Evolutionary conservation across 1,140 invertebrate genomes (phyloP), one percentile per base, ranked within the genome.

Genomic region (Coptotermes formosanus): DNA sequence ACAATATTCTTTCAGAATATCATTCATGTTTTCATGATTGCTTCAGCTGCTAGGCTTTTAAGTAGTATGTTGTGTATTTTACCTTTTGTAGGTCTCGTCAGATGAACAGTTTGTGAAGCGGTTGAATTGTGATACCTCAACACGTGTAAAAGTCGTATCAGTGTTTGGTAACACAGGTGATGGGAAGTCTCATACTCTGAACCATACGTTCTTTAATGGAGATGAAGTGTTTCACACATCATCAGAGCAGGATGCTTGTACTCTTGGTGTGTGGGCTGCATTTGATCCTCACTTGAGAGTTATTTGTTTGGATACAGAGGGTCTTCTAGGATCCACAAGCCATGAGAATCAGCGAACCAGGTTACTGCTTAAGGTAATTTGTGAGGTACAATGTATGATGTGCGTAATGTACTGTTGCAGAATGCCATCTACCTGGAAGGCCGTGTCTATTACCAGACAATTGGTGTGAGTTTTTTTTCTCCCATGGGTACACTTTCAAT

Each of bases 81-180:
- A 48, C 32, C 86, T 83, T 59, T 82, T 93, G 7, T 91, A 92
- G 88, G 92, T 94, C 7, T 89, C 91, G 0, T 92, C 88, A 84
- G 90, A 89, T 0, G 92, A 94, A 86, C 88, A 93, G 52, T 94
- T 94, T 88, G 88, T 92, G 21, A 89, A 91, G 30, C 91, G 91
- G 87, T 88, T 94, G 0, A 90, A 90, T 23, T 93, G 92, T 86
- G 89, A 91, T 30, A 90, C 88, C 19, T 89, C 91, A 32, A 89
- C 90, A 0, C 93, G 93, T 89, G 93, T 97, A 3, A 97, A 97
- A 92, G 96, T 97, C 32, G 94, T 97, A 3, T 96, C 96, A 6
- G 96, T 97, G 89, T 96, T 97, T 92, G 97, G 97, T 2, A 97
- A 96, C 88, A 97, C 96, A 3, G 96, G 96, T 1, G 96, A 97